Percentiles rank a stretch among this genome's conserved stretches.
phyloP scores from a whole-genome alignment of 1,140 invertebrate genomes.

The Drosophila azteca region DNA sequence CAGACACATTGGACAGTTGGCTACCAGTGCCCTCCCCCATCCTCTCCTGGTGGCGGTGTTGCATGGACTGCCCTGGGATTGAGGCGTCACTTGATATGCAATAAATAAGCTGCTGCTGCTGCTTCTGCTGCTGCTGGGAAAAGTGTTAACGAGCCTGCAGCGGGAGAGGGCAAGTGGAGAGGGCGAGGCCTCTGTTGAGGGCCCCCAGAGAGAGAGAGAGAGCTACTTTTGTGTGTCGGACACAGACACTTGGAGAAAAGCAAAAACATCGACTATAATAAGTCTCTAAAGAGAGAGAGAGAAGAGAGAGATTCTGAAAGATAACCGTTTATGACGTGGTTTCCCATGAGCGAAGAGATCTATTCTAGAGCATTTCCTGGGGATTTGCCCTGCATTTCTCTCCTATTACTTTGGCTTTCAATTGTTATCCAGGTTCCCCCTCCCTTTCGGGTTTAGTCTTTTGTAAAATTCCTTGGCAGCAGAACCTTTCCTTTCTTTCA shows the following conservation, averaged over 20 bases:
- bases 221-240: constrained; percentile 52
- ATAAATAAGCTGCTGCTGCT: constrained; percentile 67
- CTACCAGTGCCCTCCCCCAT: not conserved
- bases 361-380: no score
- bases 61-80: constrained; percentile 27
- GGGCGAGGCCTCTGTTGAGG: constrained; percentile 3
- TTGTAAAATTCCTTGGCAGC: constrained; percentile 7
- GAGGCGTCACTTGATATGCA: constrained; percentile 77
- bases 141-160: constrained; percentile 72
- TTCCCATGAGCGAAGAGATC: no score
- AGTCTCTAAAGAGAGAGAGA: no score
- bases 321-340: no score
- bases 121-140: constrained; percentile 62
- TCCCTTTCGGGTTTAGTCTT: no score
- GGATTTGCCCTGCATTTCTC: no score
- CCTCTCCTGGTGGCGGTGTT: not conserved
- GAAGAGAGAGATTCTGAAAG: no score
- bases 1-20: constrained; percentile 34
- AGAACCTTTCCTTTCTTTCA: constrained; percentile 1
- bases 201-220: constrained; percentile 3
- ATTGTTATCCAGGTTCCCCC: no score
- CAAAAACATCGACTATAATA: no score
- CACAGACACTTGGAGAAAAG: no score
- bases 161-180: not conserved
- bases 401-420: no score